Evolutionary conservation across 1,140 invertebrate species (phyloP), one percentile per base, ranked within the genome.

Genomic region (Matsumurasca onukii): DNA sequence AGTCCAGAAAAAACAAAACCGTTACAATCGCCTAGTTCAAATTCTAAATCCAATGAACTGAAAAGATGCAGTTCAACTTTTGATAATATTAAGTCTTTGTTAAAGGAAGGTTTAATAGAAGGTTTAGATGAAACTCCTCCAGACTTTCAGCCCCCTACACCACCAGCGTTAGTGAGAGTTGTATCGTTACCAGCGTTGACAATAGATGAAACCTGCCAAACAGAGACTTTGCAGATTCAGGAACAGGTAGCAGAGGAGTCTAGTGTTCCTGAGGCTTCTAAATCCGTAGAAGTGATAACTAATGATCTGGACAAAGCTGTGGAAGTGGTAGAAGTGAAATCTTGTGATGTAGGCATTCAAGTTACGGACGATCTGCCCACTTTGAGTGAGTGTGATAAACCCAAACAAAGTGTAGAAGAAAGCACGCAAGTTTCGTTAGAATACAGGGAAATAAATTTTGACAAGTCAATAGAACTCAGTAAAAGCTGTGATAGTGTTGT

Each of bases 1-100:
- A 67, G 57, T 20, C 57, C 17, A 27, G 49, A 70, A 29, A 57
- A 66, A 31, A 48, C 22, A 17, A 17, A 34, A 51, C 82, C 82
- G 72, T 81, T 81, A 20, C 80, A 80, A 67, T 79, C 82, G 66
- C 80, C 78, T 24, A 82, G 80, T 83, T 83, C 84, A 67, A 85
- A 85, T 76, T 84, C 83, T 68, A 80, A 83, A 72, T 78, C 82
- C 68, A 81, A 83, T 1, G 86, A 88, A 72, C 82, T 84, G 63
- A 88, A 88, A 76, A 86, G 89, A 71, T 89, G 88, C 78, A 90
- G 88, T 73, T 89, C 86, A 49, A 91, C 89, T 1, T 92, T 91
- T 78, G 89, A 91, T 80, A 90, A 91, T 73, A 90, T 91, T 70
- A 88, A 89, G 74, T 88, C 88, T 39, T 76, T 92, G 52, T 82